Conservation (phyloP, 2,797 vertebrate genomes). For the Leptodactylus fallax region DNA sequence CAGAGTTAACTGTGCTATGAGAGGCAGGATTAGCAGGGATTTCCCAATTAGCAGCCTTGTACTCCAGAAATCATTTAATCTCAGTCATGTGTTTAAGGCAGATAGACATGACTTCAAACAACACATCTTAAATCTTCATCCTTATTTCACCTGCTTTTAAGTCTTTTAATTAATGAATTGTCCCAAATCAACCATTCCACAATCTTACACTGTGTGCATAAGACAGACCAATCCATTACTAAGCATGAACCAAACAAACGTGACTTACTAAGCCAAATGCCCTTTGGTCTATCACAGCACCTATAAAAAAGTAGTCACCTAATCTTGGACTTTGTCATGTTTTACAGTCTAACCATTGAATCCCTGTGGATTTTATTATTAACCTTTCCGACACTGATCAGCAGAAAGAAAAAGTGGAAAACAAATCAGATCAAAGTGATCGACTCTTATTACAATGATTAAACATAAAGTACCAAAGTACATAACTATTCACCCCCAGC, state of each 20-base stretch:
- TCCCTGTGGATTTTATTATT: neutral
- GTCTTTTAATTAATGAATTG: slow-evolving; percentile 51
- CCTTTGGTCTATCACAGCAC: neutral
- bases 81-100: slow-evolving; percentile 56
- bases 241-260: neutral
- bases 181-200: slow-evolving; percentile 9
- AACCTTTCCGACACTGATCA: neutral
- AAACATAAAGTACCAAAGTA: no score
- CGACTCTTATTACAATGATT: no score
- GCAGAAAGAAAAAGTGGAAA: neutral
- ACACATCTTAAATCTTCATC: slow-evolving; percentile 27
- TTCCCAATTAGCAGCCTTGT: slow-evolving; percentile 68
- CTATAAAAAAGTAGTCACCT: neutral
- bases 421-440: neutral
- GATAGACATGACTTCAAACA: slow-evolving; percentile 33
- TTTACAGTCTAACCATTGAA: neutral
- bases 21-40: slow-evolving; percentile 67
- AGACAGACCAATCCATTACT: neutral
- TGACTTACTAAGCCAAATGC: neutral
- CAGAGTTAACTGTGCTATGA: slow-evolving; percentile 70
- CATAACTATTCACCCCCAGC: no score
- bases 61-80: slow-evolving; percentile 71
- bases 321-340: neutral
- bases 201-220: neutral
- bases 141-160: slow-evolving; percentile 56